These are phyloP conservation scores for Echinarachnius parma DNA, from an alignment of 53 echinoderm and acorn worm genomes.

Conservation along the genomic window DNA sequence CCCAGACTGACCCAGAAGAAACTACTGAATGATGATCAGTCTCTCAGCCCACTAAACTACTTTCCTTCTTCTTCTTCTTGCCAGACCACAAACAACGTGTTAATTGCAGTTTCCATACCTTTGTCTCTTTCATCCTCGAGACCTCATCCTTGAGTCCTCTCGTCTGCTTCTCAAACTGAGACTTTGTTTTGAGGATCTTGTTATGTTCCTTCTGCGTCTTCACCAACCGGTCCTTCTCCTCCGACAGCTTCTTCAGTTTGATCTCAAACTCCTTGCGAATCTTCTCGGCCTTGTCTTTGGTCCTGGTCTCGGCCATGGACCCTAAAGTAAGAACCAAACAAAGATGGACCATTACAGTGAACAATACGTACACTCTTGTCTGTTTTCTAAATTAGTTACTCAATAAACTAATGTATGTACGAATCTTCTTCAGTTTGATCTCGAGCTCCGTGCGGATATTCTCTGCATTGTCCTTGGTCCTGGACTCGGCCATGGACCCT, in stretches of 20 bases:
- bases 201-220: constrained; percentile 84
- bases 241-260: constrained; percentile 82
- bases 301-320: constrained; percentile 86
- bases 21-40: too few relatives aligned
- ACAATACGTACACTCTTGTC: background rate
- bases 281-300: constrained; percentile 92
- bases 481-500: too few relatives aligned
- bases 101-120: constrained; percentile 50
- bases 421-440: constrained; percentile 18
- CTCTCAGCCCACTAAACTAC: too few relatives aligned
- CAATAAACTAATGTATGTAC: background rate
- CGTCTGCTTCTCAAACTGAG: constrained; percentile 93
- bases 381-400: background rate
- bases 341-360: background rate
- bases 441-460: constrained; percentile 80
- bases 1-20: too few relatives aligned
- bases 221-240: constrained; percentile 73
- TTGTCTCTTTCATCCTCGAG: constrained; percentile 76
- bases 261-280: constrained; percentile 94
- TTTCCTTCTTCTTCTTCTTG: too few relatives aligned
- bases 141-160: constrained; percentile 66
- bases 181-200: constrained; percentile 81
- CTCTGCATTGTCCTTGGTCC: constrained; percentile 75
- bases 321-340: constrained; percentile 36
- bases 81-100: too few relatives aligned